Evolutionary conservation across 2,888 invertebrate species (phyloP), one percentile per base, ranked within the genome.

Genomic region (Metalampra italica): DNA sequence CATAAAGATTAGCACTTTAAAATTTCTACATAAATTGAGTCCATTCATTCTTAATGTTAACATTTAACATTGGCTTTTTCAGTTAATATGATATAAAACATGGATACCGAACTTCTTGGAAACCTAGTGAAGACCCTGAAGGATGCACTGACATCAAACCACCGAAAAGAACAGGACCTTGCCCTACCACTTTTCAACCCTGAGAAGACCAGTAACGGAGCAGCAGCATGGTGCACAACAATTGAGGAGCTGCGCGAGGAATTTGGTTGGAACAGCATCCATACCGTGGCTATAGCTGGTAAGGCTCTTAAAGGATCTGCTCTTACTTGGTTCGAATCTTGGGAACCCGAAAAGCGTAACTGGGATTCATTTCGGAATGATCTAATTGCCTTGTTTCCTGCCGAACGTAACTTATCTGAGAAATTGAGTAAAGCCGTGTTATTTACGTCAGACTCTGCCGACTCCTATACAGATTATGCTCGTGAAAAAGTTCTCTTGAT

Each of bases 221-320:
- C 62, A 0, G 56, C 41, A 7, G 9, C n/a, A 1, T 64, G 64
- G 61, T 63, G 63, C n/a, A n/a, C n/a, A n/a, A n/a, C n/a, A n/a
- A n/a, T n/a, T n/a, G n/a, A n/a, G n/a, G n/a, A n/a, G n/a, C n/a
- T n/a, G n/a, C n/a, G n/a, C n/a, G n/a, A 15, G 32, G 63, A 64
- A 8, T 41, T 61, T 11, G 22, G 45, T 37, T 43, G 60, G 63
- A 30, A 59, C 57, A 11, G 55, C 43, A n/a, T 38, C 29, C 15
- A 1, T 51, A 56, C 51, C 43, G 58, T 57, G 0, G 38, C 37
- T 1, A 62, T 55, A 47, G 60, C 64, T 11, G 62, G 60, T 57
- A 64, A 59, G 50, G 59, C 56, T 49, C 52, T 61, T 7, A 49
- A 52, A 37, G 60, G 59, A 1, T 56, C 60, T 53, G 61, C 60